These are phyloP conservation scores for Cyphomyrus discorhynchus DNA, from an alignment of 2,113 vertebrate species.

Conservation along the genomic window DNA sequence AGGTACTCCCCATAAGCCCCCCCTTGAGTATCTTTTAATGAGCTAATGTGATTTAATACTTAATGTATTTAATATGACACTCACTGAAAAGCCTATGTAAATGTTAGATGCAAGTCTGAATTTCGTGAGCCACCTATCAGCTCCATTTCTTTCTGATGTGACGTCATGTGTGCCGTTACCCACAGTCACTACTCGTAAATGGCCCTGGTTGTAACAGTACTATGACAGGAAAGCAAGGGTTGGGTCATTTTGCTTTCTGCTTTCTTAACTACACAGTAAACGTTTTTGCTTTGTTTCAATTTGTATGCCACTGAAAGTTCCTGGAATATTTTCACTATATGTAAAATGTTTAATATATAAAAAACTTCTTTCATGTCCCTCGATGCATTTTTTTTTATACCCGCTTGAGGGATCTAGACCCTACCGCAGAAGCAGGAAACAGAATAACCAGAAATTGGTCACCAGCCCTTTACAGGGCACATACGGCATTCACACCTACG, in stretches of 20 bases:
- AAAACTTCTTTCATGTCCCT: neutral
- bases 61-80: neutral
- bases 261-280: neutral
- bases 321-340: neutral
- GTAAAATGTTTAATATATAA: neutral
- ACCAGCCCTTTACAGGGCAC: neutral
- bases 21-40: neutral
- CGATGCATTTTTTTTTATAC: neutral
- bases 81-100: neutral
- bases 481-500: neutral
- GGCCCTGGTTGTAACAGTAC: neutral
- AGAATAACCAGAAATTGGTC: neutral
- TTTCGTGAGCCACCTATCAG: neutral
- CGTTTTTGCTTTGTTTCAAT: neutral
- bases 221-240: neutral
- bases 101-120: neutral
- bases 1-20: neutral
- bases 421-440: neutral
- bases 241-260: neutral
- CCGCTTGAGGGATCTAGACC: neutral
- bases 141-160: neutral
- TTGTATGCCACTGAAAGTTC: neutral
- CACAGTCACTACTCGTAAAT: neutral
- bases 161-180: neutral
- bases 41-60: neutral